Conservation (phyloP, 2,888 invertebrate genomes). For the Tetramorium bicarinatum region DNA sequence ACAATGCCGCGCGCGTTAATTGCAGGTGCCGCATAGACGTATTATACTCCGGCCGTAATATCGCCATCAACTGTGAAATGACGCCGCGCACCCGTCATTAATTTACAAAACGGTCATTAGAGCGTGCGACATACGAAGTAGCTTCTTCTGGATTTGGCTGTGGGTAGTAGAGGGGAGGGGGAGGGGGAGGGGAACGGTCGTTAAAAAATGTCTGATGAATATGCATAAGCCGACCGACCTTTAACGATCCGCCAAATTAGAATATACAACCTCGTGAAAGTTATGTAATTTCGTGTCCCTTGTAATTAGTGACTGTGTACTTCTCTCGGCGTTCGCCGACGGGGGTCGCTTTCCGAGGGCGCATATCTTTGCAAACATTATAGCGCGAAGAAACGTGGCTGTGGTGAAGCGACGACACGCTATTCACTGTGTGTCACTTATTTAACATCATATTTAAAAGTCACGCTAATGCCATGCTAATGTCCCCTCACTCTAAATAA, state of each 20-base stretch:
- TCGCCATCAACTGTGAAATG: constrained; percentile 64
- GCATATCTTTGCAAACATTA: constrained; percentile 75
- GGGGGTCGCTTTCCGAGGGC: constrained; percentile 66
- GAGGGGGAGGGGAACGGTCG: constrained; percentile 49
- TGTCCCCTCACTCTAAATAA: constrained; percentile 10
- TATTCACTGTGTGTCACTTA: constrained; percentile 20
- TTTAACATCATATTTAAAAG: constrained; percentile 41
- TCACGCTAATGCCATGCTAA: constrained; percentile 12
- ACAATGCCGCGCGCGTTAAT: constrained; percentile 70
- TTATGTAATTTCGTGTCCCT: constrained; percentile 76
- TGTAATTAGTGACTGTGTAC: constrained; percentile 71
- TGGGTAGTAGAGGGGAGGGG: background rate
- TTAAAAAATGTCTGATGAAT: constrained; percentile 77
- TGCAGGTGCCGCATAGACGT: constrained; percentile 68
- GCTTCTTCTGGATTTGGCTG: constrained; percentile 61
- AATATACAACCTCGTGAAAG: constrained; percentile 75
- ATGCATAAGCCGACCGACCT: constrained; percentile 74
- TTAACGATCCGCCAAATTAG: constrained; percentile 79
- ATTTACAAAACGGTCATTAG: constrained; percentile 74
- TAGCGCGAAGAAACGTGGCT: constrained; percentile 51
- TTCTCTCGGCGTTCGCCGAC: constrained; percentile 59
- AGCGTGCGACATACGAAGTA: constrained; percentile 56
- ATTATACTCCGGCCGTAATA: constrained; percentile 63
- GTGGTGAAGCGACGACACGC: constrained; percentile 39
- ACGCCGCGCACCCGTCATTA: constrained; percentile 66